Percentiles rank a stretch among this genome's conserved stretches.
phyloP scores from a whole-genome alignment of 2,888 invertebrate species.

The Pseudococcus longispinus region DNA sequence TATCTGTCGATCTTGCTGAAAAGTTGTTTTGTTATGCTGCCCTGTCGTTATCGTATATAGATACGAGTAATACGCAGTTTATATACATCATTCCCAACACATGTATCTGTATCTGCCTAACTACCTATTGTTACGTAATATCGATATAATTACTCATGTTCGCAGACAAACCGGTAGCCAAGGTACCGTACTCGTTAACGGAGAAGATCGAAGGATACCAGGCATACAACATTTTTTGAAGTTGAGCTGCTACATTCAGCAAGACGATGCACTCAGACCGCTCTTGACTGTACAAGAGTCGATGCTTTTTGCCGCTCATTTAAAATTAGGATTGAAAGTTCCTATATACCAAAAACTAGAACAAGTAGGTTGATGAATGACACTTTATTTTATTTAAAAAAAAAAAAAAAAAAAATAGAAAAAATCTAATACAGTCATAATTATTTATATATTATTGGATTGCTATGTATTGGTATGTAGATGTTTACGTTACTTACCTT shows the following conservation, averaged over 20 bases:
- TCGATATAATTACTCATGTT: neutral
- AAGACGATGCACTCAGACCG: slow-evolving; percentile 78
- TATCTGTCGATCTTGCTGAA: neutral
- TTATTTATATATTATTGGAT: too few relatives aligned
- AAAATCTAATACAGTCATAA: too few relatives aligned
- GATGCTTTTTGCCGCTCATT: slow-evolving; percentile 81
- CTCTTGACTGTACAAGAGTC: slow-evolving; percentile 81
- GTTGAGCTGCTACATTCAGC: slow-evolving; percentile 85
- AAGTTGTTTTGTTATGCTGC: neutral
- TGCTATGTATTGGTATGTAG: neutral
- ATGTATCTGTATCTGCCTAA: neutral
- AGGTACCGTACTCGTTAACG: slow-evolving; percentile 78
- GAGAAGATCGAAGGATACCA: slow-evolving; percentile 65
- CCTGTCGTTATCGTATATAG: neutral
- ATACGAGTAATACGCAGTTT: neutral
- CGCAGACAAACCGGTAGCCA: slow-evolving; percentile 73
- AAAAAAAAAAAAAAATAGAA: too few relatives aligned
- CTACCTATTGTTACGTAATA: neutral
- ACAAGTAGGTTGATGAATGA: slow-evolving; percentile 58
- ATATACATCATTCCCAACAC: neutral
- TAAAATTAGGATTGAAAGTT: slow-evolving; percentile 75
- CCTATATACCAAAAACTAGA: slow-evolving; percentile 60
- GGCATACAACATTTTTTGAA: slow-evolving; percentile 75
- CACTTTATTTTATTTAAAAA: neutral
- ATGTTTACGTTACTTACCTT: neutral